These are phyloP conservation scores for Amphimedon queenslandica DNA, from an alignment of 37 sponge, comb jelly and placozoan species.

Conservation along the genomic window DNA sequence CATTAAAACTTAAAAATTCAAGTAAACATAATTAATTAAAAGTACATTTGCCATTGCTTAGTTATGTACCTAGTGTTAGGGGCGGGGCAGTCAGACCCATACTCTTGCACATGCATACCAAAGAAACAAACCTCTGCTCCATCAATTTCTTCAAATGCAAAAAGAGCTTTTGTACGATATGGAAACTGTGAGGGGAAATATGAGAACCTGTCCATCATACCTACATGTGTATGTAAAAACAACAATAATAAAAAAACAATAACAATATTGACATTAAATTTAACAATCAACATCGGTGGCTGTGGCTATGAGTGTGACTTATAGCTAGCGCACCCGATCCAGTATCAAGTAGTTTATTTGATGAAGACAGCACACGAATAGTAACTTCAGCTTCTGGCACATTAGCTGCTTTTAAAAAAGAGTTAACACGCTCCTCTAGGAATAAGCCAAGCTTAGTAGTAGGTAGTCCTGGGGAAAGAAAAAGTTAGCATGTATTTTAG, in stretches of 20 bases:
- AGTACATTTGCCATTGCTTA: too few species aligned
- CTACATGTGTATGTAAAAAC: too few species aligned
- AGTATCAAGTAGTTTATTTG: conserved; percentile 83
- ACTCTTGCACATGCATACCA: conserved; percentile 99
- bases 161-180: conserved; percentile 92
- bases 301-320: too few species aligned
- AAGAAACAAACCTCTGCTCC: conserved; percentile 98
- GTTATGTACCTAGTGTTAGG: conserved; percentile 84
- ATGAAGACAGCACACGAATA: conserved; percentile 86
- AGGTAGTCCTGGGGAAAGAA: conserved; percentile 63
- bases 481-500: not conserved
- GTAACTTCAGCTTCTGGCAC: conserved; percentile 32
- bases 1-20: too few species aligned
- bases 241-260: too few species aligned
- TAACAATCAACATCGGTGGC: too few species aligned
- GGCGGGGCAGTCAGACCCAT: conserved; percentile 90
- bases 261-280: too few species aligned
- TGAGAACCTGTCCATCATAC: conserved; percentile 10
- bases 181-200: conserved; percentile 80
- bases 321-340: conserved; percentile 25
- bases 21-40: too few species aligned
- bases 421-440: conserved; percentile 86
- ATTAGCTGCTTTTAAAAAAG: conserved; percentile 5
- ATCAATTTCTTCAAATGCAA: conserved; percentile 97
- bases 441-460: conserved; percentile 63